Conservation (phyloP, 2,113 vertebrate genomes). For the Sula dactylatra region DNA sequence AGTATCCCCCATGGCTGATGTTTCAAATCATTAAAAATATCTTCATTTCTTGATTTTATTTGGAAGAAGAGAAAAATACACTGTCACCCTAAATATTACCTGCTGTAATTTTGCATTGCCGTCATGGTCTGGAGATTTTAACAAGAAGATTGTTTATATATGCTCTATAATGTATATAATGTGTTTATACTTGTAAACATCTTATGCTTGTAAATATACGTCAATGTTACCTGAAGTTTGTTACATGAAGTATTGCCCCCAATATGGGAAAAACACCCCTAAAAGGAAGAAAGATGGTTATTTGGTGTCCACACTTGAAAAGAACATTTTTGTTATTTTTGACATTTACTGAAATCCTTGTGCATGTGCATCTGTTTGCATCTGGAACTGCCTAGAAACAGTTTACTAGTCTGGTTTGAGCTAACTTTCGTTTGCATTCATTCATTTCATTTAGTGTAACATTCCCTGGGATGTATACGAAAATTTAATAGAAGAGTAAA, state of each 20-base stretch:
- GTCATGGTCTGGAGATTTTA: background rate
- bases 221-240: background rate
- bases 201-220: background rate
- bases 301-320: background rate
- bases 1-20: fast-evolving
- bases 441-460: background rate
- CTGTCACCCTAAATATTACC: background rate
- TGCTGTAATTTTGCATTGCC: background rate
- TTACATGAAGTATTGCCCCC: background rate
- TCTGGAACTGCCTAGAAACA: background rate
- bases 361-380: background rate
- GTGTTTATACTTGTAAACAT: background rate
- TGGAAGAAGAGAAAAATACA: background rate
- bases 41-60: background rate
- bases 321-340: background rate
- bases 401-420: background rate
- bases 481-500: background rate
- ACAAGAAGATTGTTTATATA: background rate
- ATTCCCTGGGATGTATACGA: background rate
- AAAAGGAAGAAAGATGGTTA: background rate
- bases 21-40: background rate
- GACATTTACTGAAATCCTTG: background rate
- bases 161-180: background rate
- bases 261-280: background rate
- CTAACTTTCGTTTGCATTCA: background rate